Conservation (phyloP, 2,113 vertebrate species). For the Toxostoma redivivum region DNA sequence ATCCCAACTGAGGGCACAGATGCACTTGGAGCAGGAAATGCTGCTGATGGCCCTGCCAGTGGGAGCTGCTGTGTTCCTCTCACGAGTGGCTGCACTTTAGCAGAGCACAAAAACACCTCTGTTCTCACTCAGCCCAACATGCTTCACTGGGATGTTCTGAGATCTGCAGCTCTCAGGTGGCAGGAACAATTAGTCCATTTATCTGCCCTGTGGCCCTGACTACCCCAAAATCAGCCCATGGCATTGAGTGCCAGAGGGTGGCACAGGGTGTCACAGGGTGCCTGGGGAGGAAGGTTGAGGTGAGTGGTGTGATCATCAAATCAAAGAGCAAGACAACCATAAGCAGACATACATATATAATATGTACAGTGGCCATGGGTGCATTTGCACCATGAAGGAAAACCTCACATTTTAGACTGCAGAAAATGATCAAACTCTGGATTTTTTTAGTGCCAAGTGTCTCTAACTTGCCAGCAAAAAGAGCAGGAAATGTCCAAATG, state of each 20-base stretch:
- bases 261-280: background rate
- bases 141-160: background rate
- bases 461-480: background rate
- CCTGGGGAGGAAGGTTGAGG: background rate
- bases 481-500: background rate
- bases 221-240: rapidly evolving
- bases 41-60: rapidly evolving
- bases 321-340: background rate
- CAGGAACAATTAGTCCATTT: background rate
- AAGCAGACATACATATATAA: background rate
- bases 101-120: background rate
- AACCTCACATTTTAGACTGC: background rate
- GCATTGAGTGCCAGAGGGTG: rapidly evolving
- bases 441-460: background rate
- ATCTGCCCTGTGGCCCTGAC: background rate
- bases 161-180: background rate
- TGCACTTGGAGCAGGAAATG: background rate
- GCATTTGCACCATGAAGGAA: background rate
- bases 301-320: background rate
- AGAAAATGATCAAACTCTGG: background rate
- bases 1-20: background rate
- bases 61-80: background rate
- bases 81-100: background rate
- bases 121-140: background rate
- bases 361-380: background rate